These are phyloP conservation scores for Diabrotica balteata DNA, from an alignment of 2,888 invertebrate genomes.

Conservation along the genomic window DNA sequence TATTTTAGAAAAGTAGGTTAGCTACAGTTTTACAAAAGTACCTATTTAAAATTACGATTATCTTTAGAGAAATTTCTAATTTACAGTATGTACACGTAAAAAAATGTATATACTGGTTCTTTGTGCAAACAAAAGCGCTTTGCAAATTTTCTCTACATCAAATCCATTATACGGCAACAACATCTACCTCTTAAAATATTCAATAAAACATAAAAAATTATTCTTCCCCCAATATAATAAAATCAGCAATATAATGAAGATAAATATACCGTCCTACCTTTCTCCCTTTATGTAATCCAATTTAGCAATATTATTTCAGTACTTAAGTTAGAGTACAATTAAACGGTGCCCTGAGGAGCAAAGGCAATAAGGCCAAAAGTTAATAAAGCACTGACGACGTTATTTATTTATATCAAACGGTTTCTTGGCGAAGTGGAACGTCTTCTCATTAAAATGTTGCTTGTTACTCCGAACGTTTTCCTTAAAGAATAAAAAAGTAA, in stretches of 20 bases:
- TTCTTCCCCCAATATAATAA: background rate
- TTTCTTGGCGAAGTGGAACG: conserved; percentile 21
- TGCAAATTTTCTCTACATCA: background rate
- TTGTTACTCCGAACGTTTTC: background rate
- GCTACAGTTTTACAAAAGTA: no score
- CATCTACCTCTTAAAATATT: background rate
- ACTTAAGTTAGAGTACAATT: conserved; percentile 22
- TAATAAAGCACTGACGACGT: conserved; percentile 25
- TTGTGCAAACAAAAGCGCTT: no score
- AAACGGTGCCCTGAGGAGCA: conserved; percentile 21
- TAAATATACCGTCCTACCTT: conserved; percentile 4
- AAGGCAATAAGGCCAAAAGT: conserved; percentile 28
- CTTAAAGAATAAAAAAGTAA: no score
- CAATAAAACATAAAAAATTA: background rate
- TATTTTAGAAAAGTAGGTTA: no score
- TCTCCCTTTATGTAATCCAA: conserved; percentile 12
- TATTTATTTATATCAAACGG: conserved; percentile 32
- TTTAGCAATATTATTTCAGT: conserved; percentile 22
- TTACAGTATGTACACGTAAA: no score
- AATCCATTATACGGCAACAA: background rate
- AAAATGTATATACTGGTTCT: no score
- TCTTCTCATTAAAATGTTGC: conserved; percentile 27
- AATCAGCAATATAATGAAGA: conserved; percentile 2
- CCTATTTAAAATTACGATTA: no score
- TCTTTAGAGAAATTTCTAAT: no score